Percentiles rank a stretch among this genome's conserved stretches.
Evolutionary conservation across 1,140 invertebrate species (phyloP).

Genomic region (Maniola jurtina): DNA sequence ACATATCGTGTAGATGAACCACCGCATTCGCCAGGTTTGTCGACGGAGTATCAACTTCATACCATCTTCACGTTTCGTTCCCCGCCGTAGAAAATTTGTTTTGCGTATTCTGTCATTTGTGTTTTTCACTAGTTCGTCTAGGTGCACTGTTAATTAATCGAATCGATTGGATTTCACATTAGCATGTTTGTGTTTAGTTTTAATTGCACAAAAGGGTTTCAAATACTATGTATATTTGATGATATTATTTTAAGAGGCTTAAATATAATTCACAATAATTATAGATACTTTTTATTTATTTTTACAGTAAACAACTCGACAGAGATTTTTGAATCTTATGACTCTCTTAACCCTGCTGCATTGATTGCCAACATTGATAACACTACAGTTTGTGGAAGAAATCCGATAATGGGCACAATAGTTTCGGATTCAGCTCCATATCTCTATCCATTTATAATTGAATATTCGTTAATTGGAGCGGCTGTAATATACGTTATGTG

Average conservation of each 20-base stretch:
- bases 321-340: constrained; percentile 81
- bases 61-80: constrained; percentile 52
- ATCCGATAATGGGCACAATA: constrained; percentile 95
- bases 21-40: constrained; percentile 75
- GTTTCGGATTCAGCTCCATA: constrained; percentile 95
- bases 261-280: not conserved
- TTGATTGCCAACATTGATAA: constrained; percentile 80
- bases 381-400: constrained; percentile 84
- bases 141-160: constrained; percentile 32
- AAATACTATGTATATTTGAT: not conserved
- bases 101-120: constrained; percentile 52
- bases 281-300: constrained; percentile 13
- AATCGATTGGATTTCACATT: constrained; percentile 9
- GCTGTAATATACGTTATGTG: constrained; percentile 99
- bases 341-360: constrained; percentile 81
- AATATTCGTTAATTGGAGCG: constrained; percentile 97
- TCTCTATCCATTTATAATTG: constrained; percentile 97
- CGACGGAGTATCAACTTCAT: constrained; percentile 57
- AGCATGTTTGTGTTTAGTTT: constrained; percentile 29
- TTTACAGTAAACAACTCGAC: constrained; percentile 75
- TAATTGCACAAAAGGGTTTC: constrained; percentile 14
- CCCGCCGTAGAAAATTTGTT: constrained; percentile 63
- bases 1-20: constrained; percentile 76
- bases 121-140: constrained; percentile 45
- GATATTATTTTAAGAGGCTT: not conserved